These are phyloP conservation scores for Patella depressa DNA, from an alignment of 2,888 invertebrate species.

Conservation along the genomic window DNA sequence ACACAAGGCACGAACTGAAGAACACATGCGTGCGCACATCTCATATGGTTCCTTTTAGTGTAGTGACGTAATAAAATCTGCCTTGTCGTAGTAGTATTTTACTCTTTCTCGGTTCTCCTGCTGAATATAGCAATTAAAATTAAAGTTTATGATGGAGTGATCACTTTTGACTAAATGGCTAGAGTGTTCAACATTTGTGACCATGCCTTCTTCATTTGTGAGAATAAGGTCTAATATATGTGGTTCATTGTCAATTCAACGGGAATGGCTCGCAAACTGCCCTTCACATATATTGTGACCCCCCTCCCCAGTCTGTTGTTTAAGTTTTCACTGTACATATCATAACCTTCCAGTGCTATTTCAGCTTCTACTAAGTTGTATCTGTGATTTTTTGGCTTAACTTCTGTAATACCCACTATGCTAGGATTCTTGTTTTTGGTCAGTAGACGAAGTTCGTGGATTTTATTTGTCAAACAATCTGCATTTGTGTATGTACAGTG, in stretches of 20 bases:
- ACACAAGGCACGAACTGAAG: no score
- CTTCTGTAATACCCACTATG: background rate
- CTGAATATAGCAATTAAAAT: background rate
- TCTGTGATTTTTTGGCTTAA: background rate
- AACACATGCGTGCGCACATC: no score
- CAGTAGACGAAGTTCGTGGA: no score
- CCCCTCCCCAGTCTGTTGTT: background rate
- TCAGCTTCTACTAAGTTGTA: background rate
- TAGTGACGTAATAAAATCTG: no score
- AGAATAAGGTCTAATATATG: constrained; percentile 24
- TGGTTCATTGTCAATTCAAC: constrained; percentile 11
- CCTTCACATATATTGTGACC: background rate
- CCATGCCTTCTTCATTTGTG: constrained; percentile 28
- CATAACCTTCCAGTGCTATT: background rate
- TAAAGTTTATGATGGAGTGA: background rate
- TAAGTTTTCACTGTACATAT: background rate
- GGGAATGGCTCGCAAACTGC: background rate
- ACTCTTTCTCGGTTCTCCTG: background rate
- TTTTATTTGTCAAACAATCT: no score
- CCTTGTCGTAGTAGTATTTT: background rate
- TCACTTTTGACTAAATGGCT: constrained; percentile 13
- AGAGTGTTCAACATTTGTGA: background rate
- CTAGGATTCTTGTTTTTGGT: no score
- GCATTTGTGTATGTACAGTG: no score
- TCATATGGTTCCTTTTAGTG: no score